phyloP scores from a whole-genome alignment of 2,797 vertebrate species.

The Hippoglossus hippoglossus region DNA sequence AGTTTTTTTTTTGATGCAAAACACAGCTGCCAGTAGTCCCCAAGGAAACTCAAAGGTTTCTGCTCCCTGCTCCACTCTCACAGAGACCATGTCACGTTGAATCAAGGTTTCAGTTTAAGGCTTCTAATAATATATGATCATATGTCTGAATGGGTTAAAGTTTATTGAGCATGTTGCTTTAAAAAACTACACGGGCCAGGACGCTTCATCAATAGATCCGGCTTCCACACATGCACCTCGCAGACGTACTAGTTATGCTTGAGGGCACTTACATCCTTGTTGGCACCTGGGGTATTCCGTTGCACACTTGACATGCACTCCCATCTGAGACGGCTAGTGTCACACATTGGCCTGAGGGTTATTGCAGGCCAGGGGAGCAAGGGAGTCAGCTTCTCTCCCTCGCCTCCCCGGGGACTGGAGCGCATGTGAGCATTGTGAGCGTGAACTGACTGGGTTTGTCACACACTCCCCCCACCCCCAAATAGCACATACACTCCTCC shows the following conservation, averaged over 20 bases:
- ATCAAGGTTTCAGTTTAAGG: slow-evolving; percentile 37
- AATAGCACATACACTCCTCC: background rate
- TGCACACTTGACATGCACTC: slow-evolving; percentile 67
- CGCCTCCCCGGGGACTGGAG: slow-evolving; percentile 40
- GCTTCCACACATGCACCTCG: slow-evolving; percentile 32
- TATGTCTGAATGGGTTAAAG: slow-evolving; percentile 42
- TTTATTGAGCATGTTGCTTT: slow-evolving; percentile 28
- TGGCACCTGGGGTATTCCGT: slow-evolving; percentile 60
- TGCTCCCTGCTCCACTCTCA: slow-evolving; percentile 2
- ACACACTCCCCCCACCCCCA: background rate
- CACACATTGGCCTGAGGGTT: slow-evolving; percentile 71
- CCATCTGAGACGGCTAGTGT: slow-evolving; percentile 64
- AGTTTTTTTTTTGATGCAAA: slow-evolving; percentile 47
- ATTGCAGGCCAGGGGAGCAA: slow-evolving; percentile 38
- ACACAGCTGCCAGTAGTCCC: slow-evolving; percentile 33
- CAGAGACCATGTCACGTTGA: slow-evolving; percentile 30
- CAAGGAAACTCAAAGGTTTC: slow-evolving; percentile 27
- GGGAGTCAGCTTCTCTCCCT: slow-evolving; percentile 49
- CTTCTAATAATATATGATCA: slow-evolving; percentile 45
- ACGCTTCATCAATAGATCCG: slow-evolving; percentile 46
- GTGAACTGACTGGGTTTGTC: slow-evolving; percentile 63
- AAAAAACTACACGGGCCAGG: slow-evolving; percentile 37
- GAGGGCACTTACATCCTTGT: slow-evolving; percentile 60
- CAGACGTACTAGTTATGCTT: slow-evolving; percentile 52
- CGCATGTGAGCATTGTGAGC: slow-evolving; percentile 58